These are phyloP conservation scores for Chironomus tepperi DNA, from an alignment of 1,140 invertebrate species.

Conservation along the genomic window DNA sequence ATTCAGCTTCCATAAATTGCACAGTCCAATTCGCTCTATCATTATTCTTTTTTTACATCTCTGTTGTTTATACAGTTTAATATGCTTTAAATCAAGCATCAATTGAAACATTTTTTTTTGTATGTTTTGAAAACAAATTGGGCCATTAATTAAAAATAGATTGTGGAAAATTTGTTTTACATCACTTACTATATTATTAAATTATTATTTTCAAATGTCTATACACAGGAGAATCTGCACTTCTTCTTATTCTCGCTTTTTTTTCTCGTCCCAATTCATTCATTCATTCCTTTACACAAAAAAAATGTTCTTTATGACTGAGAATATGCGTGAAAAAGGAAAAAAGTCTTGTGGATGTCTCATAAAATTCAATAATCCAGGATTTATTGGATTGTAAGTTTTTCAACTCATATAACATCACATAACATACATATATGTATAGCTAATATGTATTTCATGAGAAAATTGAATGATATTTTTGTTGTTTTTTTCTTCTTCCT, in stretches of 20 bases:
- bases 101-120: neutral
- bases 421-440: neutral
- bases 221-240: neutral
- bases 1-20: neutral
- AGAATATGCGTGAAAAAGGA: neutral
- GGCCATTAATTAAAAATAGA: slow-evolving; percentile 14
- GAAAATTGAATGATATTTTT: slow-evolving; percentile 1
- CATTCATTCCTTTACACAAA: slow-evolving; percentile 5
- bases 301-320: neutral
- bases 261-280: neutral
- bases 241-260: neutral
- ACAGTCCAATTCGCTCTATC: neutral
- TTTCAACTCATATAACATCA: neutral
- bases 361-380: neutral
- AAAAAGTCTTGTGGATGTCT: neutral
- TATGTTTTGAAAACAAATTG: neutral
- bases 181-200: neutral
- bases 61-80: neutral
- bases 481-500: neutral
- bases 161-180: neutral
- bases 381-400: neutral
- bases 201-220: neutral
- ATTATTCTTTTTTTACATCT: too few species aligned
- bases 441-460: neutral
- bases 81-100: neutral